Base-by-base conservation (phyloP, 2,113 vertebrate species). In the Prolemur simus region DNA sequence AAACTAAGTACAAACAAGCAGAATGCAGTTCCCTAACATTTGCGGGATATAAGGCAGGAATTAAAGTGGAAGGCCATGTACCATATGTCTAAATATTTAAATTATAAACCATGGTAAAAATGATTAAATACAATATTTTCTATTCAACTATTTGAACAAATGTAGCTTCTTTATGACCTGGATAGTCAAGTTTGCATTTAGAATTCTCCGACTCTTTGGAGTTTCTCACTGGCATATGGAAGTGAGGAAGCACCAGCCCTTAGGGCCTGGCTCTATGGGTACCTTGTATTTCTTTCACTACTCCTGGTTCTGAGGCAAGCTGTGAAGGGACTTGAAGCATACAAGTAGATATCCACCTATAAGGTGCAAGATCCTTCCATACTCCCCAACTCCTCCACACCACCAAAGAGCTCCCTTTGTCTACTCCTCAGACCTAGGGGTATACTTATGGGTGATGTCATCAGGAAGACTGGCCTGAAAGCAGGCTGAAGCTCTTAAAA, bases 221-320 rank as follows among this genome's bases (percentile, higher is more conserved):
- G 29, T 15, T 39, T n/a, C 42, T 66, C 15, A 0, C 29, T 34
- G 47, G 21, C 37, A 15, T 52, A 2, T 1, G 8, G 7, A 21
- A 49, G 18, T 9, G 20, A 76, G 71, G 8, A 45, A 37, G 23
- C 20, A 0, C 0, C 9, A 39, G 10, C 37, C 8, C 18, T 11
- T 0, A 37, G 66, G 6, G 2, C 6, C 60, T 27, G 49, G 12
- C 2, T 17, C 13, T 0, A 11, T 12, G 32, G 1, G 4, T 3
- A 23, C 0, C 20, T 18, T 9, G 13, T 32, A 39, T 25, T 1
- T 58, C 8, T 68, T 18, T 20, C 8, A 21, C 4, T 39, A 27
- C 7, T 68, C 23, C 18, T 20, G 29, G 0, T 80, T 66, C 39
- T 8, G 5, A 77, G 47, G 17, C n/a, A 54, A n/a, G 42, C 18